Evolutionary conservation across 1,140 invertebrate genomes (phyloP), one percentile per base, ranked within the genome.

Genomic region (Saxidomus purpurata): DNA sequence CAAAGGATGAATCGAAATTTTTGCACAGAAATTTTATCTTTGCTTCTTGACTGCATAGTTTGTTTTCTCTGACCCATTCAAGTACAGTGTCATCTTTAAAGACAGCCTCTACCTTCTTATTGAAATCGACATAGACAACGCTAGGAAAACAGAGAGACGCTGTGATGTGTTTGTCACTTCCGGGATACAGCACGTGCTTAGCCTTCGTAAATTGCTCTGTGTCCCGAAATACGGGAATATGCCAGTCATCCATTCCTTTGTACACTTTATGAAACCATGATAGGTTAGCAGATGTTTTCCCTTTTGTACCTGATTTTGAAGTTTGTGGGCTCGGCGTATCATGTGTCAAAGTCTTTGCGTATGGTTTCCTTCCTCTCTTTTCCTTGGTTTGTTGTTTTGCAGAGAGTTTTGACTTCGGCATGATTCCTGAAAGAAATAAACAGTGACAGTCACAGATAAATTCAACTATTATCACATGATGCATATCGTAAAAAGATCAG

Each of bases 261-360:
- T 85, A 85, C n/a, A 85, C 67, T 74, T 74, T 71, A 3, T 74
- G 19, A 85, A 85, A 85, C 82, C 82, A 85, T 49, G 38, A 47
- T 1, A 85, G 36, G 31, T 55, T 85, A 15, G 61, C 67, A 3
- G 81, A 67, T 25, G 22, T 85, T 15, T 43, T 43, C 28, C 28
- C 43, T 47, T 17, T 17, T 31, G 61, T 13, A 11, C 61, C 28
- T 8, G 67, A 40, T 3, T 36, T 71, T 40, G 22, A 36, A 19
- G 9, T 38, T 1, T 2, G 11, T 28, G 59, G 6, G 28, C n/a
- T 28, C 0, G 59, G 28, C 28, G 59, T 6, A 9, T 28, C 15
- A 28, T 0, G 3, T 25, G 25, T 28, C 36, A 17, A n/a, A 2
- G 67, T 28, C 15, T 38, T 71, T 2, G 0, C 31, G 17, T 71